Conservation (phyloP, 1,140 invertebrate genomes). For the Lepidurus packardi region DNA sequence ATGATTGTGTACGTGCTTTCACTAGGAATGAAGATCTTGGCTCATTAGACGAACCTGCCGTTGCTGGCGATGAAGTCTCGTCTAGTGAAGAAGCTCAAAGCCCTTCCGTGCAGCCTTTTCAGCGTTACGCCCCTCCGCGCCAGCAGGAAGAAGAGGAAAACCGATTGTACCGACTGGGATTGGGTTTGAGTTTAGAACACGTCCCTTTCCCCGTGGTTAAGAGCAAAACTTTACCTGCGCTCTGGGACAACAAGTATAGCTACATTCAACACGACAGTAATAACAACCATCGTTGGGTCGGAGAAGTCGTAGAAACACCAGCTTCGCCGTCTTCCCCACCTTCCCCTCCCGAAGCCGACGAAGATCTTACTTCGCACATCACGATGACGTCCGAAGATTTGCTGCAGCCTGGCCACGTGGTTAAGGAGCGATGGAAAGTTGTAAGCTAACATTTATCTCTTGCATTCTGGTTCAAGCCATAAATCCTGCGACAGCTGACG, state of each 20-base stretch:
- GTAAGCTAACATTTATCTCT: constrained; percentile 48
- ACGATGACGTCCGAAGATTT: constrained; percentile 91
- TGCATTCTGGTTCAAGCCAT: constrained; percentile 4
- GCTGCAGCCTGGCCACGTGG: constrained; percentile 88
- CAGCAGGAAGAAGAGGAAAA: constrained; percentile 7
- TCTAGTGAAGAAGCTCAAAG: constrained; percentile 3
- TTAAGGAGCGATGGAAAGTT: constrained; percentile 98
- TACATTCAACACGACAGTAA: constrained; percentile 2
- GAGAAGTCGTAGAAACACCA: constrained; percentile 27
- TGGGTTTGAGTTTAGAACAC: not conserved
- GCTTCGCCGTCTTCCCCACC: constrained; percentile 22
- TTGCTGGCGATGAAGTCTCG: constrained; percentile 5
- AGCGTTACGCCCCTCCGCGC: not conserved
- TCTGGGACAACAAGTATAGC: not conserved
- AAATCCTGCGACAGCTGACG: too few species aligned
- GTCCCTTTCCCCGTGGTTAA: not conserved
- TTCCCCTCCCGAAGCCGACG: constrained; percentile 26
- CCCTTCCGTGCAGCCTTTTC: not conserved
- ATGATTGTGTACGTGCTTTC: not conserved
- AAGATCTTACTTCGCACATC: constrained; percentile 46
- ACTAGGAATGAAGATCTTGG: not conserved
- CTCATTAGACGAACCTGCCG: constrained; percentile 17
- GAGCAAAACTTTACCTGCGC: constrained; percentile 13
- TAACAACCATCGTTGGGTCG: constrained; percentile 23
- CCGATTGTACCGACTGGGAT: not conserved